These are phyloP conservation scores for Apocrypta bakeri DNA, from an alignment of 1,140 invertebrate species.

Conservation along the genomic window DNA sequence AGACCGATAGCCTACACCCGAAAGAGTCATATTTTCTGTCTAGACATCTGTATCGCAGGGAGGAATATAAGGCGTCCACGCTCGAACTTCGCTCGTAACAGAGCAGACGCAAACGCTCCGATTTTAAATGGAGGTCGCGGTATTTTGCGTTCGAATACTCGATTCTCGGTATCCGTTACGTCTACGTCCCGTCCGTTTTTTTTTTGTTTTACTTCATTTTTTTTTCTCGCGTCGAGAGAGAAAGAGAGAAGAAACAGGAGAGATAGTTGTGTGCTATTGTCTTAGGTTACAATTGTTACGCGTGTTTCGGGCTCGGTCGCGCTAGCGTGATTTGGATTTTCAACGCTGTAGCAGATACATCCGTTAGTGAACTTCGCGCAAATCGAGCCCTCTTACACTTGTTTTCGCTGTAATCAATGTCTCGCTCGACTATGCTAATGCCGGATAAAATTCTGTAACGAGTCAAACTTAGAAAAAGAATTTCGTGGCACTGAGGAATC, in stretches of 20 bases:
- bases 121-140: not conserved
- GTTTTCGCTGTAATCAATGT: too few relatives aligned
- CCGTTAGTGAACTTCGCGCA: not conserved
- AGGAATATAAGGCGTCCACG: not conserved
- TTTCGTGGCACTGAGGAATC: too few relatives aligned
- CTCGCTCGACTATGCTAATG: too few relatives aligned
- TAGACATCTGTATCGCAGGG: too few relatives aligned
- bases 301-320: too few relatives aligned
- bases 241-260: not conserved
- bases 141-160: not conserved
- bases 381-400: not conserved
- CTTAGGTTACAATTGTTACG: too few relatives aligned
- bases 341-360: not conserved
- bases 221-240: too few relatives aligned
- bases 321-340: not conserved
- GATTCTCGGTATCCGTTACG: not conserved
- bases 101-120: not conserved
- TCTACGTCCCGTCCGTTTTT: not conserved
- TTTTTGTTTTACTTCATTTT: not conserved
- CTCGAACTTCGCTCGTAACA: too few relatives aligned
- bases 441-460: too few relatives aligned
- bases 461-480: too few relatives aligned
- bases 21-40: not conserved
- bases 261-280: not conserved
- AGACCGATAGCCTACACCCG: not conserved